Conservation (phyloP, 92 coral and sea anemone species). For the Chrysogorgia sp. region DNA sequence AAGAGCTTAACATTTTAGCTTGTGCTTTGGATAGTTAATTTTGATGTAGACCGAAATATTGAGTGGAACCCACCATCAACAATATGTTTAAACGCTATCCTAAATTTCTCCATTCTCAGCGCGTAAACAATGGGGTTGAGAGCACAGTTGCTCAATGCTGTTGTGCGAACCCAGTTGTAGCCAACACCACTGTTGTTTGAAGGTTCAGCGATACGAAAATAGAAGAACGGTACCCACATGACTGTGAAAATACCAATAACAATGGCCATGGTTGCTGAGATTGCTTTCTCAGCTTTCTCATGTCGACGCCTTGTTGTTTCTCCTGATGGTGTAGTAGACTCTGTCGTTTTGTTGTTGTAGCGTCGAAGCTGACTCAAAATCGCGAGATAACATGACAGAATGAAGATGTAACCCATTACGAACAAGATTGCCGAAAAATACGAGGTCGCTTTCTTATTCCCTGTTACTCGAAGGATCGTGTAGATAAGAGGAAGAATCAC, state of each 20-base stretch:
- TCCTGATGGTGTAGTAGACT: background rate
- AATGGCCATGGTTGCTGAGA: slow-evolving; percentile 61
- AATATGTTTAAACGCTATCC: slow-evolving; percentile 58
- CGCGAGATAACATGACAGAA: slow-evolving; percentile 66
- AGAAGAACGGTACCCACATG: slow-evolving; percentile 79
- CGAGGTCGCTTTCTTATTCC: slow-evolving; percentile 68
- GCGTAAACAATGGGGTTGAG: slow-evolving; percentile 77
- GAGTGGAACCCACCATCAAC: background rate
- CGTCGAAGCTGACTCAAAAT: slow-evolving; percentile 56
- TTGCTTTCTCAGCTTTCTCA: slow-evolving; percentile 53
- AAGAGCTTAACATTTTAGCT: background rate
- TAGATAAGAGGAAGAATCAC: slow-evolving; percentile 62
- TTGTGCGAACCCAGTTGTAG: slow-evolving; percentile 77
- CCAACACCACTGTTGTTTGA: slow-evolving; percentile 72
- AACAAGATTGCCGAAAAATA: slow-evolving; percentile 66
- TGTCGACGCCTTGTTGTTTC: slow-evolving; percentile 49
- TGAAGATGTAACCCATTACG: slow-evolving; percentile 58
- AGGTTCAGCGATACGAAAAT: slow-evolving; percentile 71
- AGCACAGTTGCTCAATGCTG: slow-evolving; percentile 74
- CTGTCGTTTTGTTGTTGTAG: slow-evolving; percentile 45
- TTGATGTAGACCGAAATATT: background rate
- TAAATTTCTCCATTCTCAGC: slow-evolving; percentile 71
- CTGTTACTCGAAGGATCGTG: slow-evolving; percentile 64
- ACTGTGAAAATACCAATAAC: slow-evolving; percentile 70
- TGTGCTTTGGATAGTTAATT: too few species aligned